Evolutionary conservation across 2,888 invertebrate species (phyloP).

Genomic region (Parthenolecanium corni): DNA sequence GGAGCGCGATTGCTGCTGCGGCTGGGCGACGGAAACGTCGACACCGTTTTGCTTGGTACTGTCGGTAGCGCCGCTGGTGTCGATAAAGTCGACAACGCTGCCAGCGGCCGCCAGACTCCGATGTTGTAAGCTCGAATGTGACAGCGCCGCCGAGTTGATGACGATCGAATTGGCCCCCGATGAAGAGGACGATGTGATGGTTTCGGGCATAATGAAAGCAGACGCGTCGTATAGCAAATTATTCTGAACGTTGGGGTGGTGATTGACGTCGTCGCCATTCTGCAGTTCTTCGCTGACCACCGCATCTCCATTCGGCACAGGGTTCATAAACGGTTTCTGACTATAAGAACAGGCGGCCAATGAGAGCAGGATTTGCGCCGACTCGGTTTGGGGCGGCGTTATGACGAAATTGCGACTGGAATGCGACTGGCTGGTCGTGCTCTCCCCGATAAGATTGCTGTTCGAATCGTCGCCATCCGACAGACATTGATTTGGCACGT

Average conservation of each 20-base stretch:
- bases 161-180: too few relatives aligned
- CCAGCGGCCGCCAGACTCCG: too few relatives aligned
- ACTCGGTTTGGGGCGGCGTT: slow-evolving; percentile 35
- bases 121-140: too few relatives aligned
- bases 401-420: slow-evolving; percentile 20
- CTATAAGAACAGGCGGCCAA: slow-evolving; percentile 33
- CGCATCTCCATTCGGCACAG: background rate
- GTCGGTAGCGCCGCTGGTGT: background rate
- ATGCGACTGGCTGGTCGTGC: background rate
- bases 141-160: too few relatives aligned
- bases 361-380: slow-evolving; percentile 36
- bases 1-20: background rate
- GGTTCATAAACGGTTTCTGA: background rate
- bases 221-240: background rate
- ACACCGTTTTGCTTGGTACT: background rate
- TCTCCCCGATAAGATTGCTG: background rate
- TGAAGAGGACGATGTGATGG: too few relatives aligned
- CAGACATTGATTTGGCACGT: background rate
- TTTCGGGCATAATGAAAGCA: background rate
- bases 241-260: background rate
- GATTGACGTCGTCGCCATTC: background rate
- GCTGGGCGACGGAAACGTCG: background rate
- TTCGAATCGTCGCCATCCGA: background rate
- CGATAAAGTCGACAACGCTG: background rate
- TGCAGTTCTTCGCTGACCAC: background rate